A percentile compares a stretch with the other conserved stretches of the same genome.
Conservation (phyloP, 2,797 vertebrate genomes). For the Zenarchopterus dispar region DNA sequence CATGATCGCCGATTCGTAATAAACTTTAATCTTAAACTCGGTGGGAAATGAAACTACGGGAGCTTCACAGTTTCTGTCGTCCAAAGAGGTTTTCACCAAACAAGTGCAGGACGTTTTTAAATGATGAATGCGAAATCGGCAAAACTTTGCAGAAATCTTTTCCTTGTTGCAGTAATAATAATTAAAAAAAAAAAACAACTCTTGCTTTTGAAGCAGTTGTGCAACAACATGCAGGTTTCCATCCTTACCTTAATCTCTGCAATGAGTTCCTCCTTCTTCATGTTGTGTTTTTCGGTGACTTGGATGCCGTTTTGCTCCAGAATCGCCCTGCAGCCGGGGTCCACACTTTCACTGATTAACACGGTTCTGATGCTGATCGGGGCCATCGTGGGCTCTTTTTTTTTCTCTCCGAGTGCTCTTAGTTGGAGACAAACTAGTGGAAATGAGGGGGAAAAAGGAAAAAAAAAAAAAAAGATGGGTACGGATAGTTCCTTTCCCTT, state of each 20-base stretch:
- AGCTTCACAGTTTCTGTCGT: too few species aligned
- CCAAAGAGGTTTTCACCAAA: not conserved
- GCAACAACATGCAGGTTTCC: not conserved
- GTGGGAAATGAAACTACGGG: too few species aligned
- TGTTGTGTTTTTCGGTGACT: constrained; percentile 87
- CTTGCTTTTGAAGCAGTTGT: too few species aligned
- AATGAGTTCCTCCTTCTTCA: constrained; percentile 89
- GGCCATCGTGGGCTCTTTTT: constrained; percentile 78
- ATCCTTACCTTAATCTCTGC: constrained; percentile 87
- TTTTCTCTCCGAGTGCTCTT: not conserved
- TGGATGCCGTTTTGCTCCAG: constrained; percentile 88
- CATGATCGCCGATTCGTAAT: not conserved
- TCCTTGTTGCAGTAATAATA: too few species aligned
- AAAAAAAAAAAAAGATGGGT: not conserved
- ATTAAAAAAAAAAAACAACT: too few species aligned
- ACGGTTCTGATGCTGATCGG: constrained; percentile 83
- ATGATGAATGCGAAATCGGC: too few species aligned
- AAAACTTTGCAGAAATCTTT: too few species aligned
- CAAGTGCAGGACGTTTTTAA: not conserved
- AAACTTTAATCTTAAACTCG: too few species aligned
- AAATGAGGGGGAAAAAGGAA: not conserved
- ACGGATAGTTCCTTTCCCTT: constrained; percentile 17
- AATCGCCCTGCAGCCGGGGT: constrained; percentile 88
- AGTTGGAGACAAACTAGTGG: constrained; percentile 3
- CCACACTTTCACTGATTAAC: constrained; percentile 93